Evolutionary conservation across 2,113 vertebrate species (phyloP), one percentile per base, ranked within the genome.

Genomic region (Stomatorhinus ivindoensis): DNA sequence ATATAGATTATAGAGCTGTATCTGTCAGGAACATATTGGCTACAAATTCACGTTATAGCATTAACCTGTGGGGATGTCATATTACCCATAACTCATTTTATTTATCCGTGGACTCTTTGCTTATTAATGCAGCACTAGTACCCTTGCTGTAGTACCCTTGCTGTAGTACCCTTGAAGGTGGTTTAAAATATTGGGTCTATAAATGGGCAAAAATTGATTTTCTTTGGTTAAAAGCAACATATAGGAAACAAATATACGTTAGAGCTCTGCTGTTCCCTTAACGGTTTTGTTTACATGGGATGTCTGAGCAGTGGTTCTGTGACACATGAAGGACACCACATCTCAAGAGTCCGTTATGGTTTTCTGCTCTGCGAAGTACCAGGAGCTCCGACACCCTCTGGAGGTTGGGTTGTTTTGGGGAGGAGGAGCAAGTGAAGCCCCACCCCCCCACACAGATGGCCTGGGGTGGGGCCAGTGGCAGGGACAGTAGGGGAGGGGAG

Each of bases 381-480:
- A 86, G n/a, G 83, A 86, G 83, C 47, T 31, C 46, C 50, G 44
- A 47, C 47, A 10, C 44, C 13, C 47, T 48, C 83, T 86, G 83
- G 83, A 86, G 83, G 46, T 46, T 46, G 24, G 83, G 83, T 47
- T 24, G 21, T 50, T 48, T 27, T 3, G 47, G 83, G 83, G 50
- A 11, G 73, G 73, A 0, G 47, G 44, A 15, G 44, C 83, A n/a
- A 7, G 48, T 27, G 83, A 69, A 83, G 15, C 53, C 76, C 51
- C 39, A 55, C 53, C 58, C 39, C 39, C 82, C 50, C 42, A 65
- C 53, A 19, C 89, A 89, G 89, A 86, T 86, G 89, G 80, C 24
- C 21, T n/a, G 11, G 73, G 58, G 61, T 15, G 15, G 39, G 51
- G 55, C 87, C 39, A 48, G 53, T 46, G 65, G 61, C 46, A 35